These are phyloP conservation scores for Hafferia zeledoni DNA, from an alignment of 2,797 vertebrate genomes.

Conservation along the genomic window DNA sequence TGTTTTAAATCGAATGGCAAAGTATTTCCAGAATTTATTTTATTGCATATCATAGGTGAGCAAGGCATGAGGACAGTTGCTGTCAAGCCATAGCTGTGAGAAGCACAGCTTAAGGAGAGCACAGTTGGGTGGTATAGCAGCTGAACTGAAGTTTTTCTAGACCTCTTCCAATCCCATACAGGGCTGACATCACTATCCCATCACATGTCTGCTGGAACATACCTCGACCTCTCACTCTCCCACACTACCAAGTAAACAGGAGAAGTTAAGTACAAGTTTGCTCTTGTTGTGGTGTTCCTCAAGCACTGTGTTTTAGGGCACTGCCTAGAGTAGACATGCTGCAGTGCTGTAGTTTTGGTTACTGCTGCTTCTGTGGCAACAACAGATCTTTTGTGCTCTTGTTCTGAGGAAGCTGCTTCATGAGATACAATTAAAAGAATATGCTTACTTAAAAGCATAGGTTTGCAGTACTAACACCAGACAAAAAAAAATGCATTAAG, in stretches of 20 bases:
- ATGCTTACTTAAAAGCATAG: not conserved
- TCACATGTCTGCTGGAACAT: rapidly evolving
- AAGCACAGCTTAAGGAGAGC: not conserved
- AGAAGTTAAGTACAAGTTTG: not conserved
- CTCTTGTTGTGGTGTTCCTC: rapidly evolving
- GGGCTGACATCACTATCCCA: rapidly evolving
- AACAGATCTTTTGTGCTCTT: not conserved
- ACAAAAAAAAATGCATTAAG: not conserved
- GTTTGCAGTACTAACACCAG: not conserved
- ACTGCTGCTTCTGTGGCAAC: not conserved
- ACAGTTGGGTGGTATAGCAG: not conserved
- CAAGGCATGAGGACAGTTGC: not conserved
- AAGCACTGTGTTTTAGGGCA: not conserved
- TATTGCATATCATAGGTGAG: not conserved
- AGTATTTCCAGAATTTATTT: not conserved
- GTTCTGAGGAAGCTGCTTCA: not conserved
- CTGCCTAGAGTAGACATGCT: not conserved
- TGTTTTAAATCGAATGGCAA: not conserved
- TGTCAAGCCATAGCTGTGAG: not conserved
- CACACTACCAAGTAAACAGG: not conserved
- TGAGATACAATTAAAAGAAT: not conserved
- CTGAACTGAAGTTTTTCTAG: not conserved
- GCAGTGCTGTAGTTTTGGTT: not conserved
- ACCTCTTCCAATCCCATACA: no score
- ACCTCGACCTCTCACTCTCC: not conserved